Base-by-base conservation (phyloP, 1,140 invertebrate species). In the Hormaphis cornu region DNA sequence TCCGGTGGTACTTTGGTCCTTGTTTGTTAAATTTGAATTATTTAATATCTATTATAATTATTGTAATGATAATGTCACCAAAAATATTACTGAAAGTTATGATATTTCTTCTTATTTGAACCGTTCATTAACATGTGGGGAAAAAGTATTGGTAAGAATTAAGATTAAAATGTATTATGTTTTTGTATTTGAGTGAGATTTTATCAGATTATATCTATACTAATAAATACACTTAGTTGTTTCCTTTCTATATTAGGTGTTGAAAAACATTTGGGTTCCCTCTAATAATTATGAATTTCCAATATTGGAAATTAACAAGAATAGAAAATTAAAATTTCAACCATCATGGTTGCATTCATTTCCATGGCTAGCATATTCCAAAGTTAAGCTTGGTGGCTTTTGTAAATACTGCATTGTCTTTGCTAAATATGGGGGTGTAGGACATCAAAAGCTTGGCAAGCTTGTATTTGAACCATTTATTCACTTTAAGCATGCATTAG, bases 271-370 rank as follows among this genome's bases (percentile, higher is more conserved):
- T 40, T 40, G 37, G 7, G 37, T 40, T 40, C 14, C 37, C 14
- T 40, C 37, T 40, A 40, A 40, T 14, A 40, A 40, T 40, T 40
- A 40, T 40, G 14, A 40, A 40, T 40, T 40, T 40, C 37, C 37
- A 40, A 40, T 40, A 40, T 40, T 40, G 37, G 37, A 40, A 40
- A 40, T 40, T 40, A 40, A 40, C 37, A 40, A 26, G 7, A 28
- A 28, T 56, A 50, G 22, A 50, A 61, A 61, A 42, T 61, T 42
- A 35, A 61, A 61, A 42, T 61, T 61, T 42, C 37, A 61, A n/a
- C 10, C 1, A 16, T 42, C 37, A 24, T 42, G 37, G 58, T 14
- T 61, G 18, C n/a, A 61, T 61, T 44, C n/a, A 61, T 61, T 61
- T 44, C 33, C 20, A 22, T 61, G 37, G 53, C 9, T 56, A 20